phyloP scores from a whole-genome alignment of 2,797 vertebrate species.

The Sebastes flavidus region DNA sequence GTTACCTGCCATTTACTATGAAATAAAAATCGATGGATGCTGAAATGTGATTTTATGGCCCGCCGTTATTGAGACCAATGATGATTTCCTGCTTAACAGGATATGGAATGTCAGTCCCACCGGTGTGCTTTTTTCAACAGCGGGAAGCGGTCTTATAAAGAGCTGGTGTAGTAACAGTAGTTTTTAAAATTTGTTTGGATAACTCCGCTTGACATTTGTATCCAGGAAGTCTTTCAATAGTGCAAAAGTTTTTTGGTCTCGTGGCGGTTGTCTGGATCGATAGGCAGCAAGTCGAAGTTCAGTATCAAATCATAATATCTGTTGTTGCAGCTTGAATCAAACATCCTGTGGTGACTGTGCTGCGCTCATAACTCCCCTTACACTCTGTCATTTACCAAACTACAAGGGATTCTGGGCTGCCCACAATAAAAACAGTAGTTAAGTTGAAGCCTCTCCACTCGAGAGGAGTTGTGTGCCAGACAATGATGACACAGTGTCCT shows the following conservation, averaged over 20 bases:
- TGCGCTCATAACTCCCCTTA: constrained; percentile 24
- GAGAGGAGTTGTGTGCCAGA: constrained; percentile 67
- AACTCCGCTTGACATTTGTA: constrained; percentile 28
- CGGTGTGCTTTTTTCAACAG: constrained; percentile 19
- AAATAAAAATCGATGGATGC: constrained; percentile 84
- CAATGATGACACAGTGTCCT: constrained; percentile 79
- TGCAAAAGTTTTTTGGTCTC: constrained; percentile 33
- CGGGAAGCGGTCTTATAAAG: constrained; percentile 7
- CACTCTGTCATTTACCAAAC: constrained; percentile 64
- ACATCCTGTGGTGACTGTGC: constrained; percentile 25
- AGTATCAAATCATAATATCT: constrained; percentile 36
- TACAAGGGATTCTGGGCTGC: constrained; percentile 45
- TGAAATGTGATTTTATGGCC: constrained; percentile 75
- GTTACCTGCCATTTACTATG: constrained; percentile 86
- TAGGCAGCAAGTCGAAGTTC: constrained; percentile 33
- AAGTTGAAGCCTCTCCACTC: constrained; percentile 64
- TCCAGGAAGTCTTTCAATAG: constrained; percentile 18
- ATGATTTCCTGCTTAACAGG: constrained; percentile 70
- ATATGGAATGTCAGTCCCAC: constrained; percentile 71
- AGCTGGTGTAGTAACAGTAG: neutral
- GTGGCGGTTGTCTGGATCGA: constrained; percentile 31
- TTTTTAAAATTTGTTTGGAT: constrained; percentile 28
- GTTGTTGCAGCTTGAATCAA: constrained; percentile 30
- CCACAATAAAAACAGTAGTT: constrained; percentile 72
- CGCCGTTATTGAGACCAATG: constrained; percentile 73